These are phyloP conservation scores for Xyrauchen texanus DNA, from an alignment of 2,113 vertebrate species.

Conservation along the genomic window DNA sequence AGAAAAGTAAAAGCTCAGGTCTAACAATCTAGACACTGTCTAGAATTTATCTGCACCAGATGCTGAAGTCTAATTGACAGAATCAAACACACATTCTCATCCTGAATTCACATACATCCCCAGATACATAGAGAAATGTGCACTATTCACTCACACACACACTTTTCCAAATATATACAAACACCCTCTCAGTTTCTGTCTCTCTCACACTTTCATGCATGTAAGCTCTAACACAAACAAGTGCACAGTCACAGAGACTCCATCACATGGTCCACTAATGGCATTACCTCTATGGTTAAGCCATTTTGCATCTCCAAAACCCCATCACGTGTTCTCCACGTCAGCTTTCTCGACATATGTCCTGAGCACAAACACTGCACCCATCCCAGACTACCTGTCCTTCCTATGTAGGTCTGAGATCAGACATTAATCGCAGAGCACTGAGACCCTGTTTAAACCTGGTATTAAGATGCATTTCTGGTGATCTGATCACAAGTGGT, in stretches of 20 bases:
- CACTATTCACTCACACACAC: not conserved
- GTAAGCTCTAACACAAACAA: not conserved
- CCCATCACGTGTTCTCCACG: conserved; percentile 64
- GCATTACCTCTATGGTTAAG: conserved; percentile 50
- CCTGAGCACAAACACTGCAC: not conserved
- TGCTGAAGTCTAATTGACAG: conserved; percentile 5
- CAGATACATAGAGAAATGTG: not conserved
- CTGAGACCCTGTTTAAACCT: not conserved
- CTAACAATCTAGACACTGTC: not conserved
- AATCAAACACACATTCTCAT: not conserved
- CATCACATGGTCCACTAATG: conserved; percentile 54
- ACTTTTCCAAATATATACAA: not conserved
- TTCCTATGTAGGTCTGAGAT: not conserved
- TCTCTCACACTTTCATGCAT: not conserved
- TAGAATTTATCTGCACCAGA: not conserved
- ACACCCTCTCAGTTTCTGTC: too few relatives aligned
- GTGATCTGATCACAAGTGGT: too few relatives aligned
- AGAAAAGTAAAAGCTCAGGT: not conserved
- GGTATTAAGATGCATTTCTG: too few relatives aligned
- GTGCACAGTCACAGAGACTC: not conserved
- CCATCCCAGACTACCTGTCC: not conserved
- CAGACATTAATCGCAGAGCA: not conserved
- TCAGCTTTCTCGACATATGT: conserved; percentile 40
- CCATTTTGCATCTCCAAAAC: conserved; percentile 66
- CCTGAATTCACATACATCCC: not conserved